A percentile compares a stretch with the other conserved stretches of the same genome.
phyloP scores from a whole-genome alignment of 2,797 vertebrate species.

The Propithecus perrieri region DNA sequence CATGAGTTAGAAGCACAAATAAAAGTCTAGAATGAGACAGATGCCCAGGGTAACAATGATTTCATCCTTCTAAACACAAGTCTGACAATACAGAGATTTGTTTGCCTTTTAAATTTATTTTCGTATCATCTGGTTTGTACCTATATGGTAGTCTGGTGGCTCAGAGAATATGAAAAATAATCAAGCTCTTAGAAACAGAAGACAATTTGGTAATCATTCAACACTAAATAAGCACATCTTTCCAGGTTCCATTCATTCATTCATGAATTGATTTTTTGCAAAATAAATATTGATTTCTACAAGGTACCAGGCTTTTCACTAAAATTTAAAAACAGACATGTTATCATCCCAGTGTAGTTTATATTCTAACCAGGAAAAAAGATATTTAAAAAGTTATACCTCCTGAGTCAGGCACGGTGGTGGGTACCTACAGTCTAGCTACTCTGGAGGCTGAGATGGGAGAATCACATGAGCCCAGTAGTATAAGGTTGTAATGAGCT shows the following conservation, averaged over 20 bases:
- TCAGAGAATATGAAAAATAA: conserved; percentile 22
- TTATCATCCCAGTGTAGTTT: neutral
- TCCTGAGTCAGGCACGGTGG: neutral
- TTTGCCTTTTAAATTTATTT: neutral
- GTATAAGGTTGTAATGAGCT: neutral
- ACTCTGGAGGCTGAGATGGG: neutral
- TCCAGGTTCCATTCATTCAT: neutral
- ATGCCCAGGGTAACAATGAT: neutral
- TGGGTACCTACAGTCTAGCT: neutral
- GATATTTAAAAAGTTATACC: neutral
- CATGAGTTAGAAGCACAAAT: neutral
- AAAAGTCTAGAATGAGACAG: neutral
- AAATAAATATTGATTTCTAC: conserved; percentile 2
- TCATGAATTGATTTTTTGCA: neutral
- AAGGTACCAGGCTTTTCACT: neutral
- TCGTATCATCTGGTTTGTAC: neutral
- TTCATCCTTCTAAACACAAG: neutral
- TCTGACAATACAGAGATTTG: neutral
- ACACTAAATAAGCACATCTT: neutral
- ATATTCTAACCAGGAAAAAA: neutral
- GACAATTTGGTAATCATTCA: neutral
- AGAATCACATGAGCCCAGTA: neutral
- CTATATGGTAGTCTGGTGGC: neutral
- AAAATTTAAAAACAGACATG: neutral
- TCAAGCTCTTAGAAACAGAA: neutral